Conservation (phyloP, 2,113 vertebrate genomes). For the Solea solea region DNA sequence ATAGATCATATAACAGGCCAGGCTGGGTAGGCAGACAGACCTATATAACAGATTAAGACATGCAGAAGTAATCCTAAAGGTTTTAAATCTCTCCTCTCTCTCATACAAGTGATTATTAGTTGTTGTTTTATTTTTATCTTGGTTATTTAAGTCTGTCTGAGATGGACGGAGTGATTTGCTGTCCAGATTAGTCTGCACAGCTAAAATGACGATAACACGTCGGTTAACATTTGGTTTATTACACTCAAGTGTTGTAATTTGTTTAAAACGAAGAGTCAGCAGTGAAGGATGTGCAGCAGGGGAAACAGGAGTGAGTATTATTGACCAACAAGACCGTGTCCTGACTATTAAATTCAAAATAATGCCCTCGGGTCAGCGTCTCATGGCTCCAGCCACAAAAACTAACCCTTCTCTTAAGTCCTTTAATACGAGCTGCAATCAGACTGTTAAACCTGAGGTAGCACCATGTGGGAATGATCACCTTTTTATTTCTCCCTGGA, state of each 20-base stretch:
- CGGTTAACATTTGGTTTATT: constrained; percentile 21
- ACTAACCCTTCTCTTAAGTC: no score
- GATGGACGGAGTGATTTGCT: constrained; percentile 32
- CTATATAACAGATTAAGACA: constrained; percentile 80
- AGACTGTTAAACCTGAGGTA: no score
- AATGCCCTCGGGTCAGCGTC: no score
- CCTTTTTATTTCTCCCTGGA: no score
- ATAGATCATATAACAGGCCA: constrained; percentile 61
- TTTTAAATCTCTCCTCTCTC: constrained; percentile 73
- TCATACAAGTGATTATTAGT: constrained; percentile 73
- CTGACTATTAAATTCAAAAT: no score
- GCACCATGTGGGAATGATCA: no score
- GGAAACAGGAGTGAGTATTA: neutral
- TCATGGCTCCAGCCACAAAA: no score
- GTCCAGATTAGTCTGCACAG: constrained; percentile 27
- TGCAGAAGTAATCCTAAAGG: constrained; percentile 80
- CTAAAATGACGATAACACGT: constrained; percentile 16
- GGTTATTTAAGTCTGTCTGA: constrained; percentile 66
- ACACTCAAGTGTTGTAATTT: constrained; percentile 7
- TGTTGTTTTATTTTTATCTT: constrained; percentile 45
- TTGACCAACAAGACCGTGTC: no score
- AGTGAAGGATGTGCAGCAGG: neutral
- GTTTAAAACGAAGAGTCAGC: constrained; percentile 17
- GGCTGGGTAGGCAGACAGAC: constrained; percentile 72
- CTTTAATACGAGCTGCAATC: no score